phyloP scores from a whole-genome alignment of 1,140 invertebrate species.

The Halesus radiatus region DNA sequence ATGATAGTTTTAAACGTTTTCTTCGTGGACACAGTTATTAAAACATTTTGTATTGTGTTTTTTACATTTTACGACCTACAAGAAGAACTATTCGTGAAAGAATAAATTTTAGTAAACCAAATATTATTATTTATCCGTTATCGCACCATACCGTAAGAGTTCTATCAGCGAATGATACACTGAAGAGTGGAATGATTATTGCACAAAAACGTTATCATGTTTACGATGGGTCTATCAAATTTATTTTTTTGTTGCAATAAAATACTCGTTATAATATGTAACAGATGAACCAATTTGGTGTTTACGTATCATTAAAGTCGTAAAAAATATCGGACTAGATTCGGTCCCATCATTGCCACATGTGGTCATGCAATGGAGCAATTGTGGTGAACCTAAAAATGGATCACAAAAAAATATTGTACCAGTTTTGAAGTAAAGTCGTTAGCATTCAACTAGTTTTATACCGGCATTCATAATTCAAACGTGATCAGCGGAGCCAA shows the following conservation, averaged over 20 bases:
- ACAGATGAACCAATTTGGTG: conserved; percentile 9
- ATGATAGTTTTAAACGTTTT: too few relatives aligned
- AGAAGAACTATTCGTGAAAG: too few relatives aligned
- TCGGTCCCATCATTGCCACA: conserved; percentile 19
- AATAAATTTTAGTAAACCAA: too few relatives aligned
- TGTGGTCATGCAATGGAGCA: conserved; percentile 35
- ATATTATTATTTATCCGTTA: too few relatives aligned
- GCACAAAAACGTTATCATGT: not conserved
- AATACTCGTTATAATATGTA: not conserved
- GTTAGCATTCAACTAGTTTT: conserved; percentile 9
- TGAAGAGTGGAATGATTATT: not conserved
- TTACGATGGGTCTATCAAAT: conserved; percentile 1
- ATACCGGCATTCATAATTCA: not conserved
- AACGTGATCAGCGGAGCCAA: not conserved
- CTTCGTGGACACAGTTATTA: too few relatives aligned
- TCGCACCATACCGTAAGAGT: too few relatives aligned
- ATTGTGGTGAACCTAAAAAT: conserved; percentile 23
- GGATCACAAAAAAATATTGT: conserved; percentile 5
- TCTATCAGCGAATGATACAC: too few relatives aligned
- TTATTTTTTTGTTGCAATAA: conserved; percentile 13
- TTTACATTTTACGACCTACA: too few relatives aligned
- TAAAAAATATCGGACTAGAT: conserved; percentile 21
- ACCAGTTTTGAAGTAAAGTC: conserved; percentile 24
- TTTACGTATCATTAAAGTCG: conserved; percentile 16
- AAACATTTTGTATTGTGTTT: too few relatives aligned